Base-by-base conservation (phyloP, 2,797 vertebrate species). In the Pitangus sulphuratus region DNA sequence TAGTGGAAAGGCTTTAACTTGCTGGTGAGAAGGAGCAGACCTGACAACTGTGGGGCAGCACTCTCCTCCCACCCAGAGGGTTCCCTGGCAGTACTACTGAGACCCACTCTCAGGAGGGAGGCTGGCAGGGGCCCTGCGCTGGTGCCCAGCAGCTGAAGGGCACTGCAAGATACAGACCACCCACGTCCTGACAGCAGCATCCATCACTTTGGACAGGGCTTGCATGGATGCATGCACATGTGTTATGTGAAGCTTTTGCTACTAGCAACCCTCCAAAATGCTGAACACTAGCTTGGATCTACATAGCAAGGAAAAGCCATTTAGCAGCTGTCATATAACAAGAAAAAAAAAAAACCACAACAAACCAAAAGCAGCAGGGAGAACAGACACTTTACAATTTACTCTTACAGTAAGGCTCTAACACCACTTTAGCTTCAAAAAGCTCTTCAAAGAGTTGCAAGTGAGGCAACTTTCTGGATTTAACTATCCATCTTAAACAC, bases 101-200 rank as follows among this genome's bases (percentile, higher is more conserved):
- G 64, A 28, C 9, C 5, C 0, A 0, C 21, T 26, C 30, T 30
- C 35, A 9, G 24, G 17, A 8, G 28, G 20, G 42, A 64, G 40
- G 50, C 28, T 48, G 18, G 28, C 54, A 40, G 30, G 20, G 26
- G 25, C 7, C 15, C 24, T 5, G 24, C 1, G 1, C 31, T 26
- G 22, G 12, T 4, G 21, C 53, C 9, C 17, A 26, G 19, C 24
- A 15, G 81, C 37, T 3, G 0, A 51, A 39, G 60, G 35, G 15
- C 28, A 31, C 42, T 2, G 42, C 31, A 5, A 33, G 21, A 15
- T 13, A 35, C 39, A 24, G 31, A 14, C n/a, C 28, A 33, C 50
- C 35, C 40, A 40, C 1, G 0, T 26, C 45, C 61, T 2, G 2
- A 17, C 0, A 0, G 39, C 5, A 1, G 35, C 15, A 26, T 22